Evolutionary conservation across 2,797 vertebrate genomes (phyloP).

Genomic region (Lepilemur septentrionalis): DNA sequence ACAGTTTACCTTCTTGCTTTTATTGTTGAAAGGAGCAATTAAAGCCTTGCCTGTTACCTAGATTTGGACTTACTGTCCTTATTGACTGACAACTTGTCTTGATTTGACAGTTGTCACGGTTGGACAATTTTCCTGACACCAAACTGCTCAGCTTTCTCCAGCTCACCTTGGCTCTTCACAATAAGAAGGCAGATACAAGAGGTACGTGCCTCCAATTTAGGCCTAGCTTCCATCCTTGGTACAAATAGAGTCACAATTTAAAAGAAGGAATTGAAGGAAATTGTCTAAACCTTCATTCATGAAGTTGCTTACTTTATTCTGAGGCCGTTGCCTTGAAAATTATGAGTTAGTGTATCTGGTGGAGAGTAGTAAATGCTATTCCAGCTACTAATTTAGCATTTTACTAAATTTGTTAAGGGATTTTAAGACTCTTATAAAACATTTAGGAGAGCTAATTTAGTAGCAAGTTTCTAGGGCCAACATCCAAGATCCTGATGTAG

Average conservation of each 20-base stretch:
- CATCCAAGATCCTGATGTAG: neutral
- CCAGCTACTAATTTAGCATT: neutral
- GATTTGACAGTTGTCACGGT: neutral
- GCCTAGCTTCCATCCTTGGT: neutral
- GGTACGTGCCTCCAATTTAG: no score
- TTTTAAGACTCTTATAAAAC: neutral
- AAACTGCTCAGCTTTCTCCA: neutral
- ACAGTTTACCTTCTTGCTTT: neutral
- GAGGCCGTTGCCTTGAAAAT: neutral
- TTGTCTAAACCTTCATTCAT: neutral
- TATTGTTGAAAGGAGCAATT: neutral
- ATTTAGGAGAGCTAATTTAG: neutral
- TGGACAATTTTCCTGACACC: neutral
- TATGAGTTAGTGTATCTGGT: neutral
- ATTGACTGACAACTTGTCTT: accelerated
- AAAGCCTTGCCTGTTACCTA: neutral
- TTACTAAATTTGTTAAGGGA: neutral
- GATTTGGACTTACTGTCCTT: neutral
- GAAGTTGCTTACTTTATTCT: neutral
- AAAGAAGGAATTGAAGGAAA: neutral
- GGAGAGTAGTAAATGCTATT: neutral
- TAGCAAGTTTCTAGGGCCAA: neutral
- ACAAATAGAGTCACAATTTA: neutral
- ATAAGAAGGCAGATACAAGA: neutral
- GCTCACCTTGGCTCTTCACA: neutral